Evolutionary conservation across 2,888 invertebrate species (phyloP).

Genomic region (Epistrophella euchroma): DNA sequence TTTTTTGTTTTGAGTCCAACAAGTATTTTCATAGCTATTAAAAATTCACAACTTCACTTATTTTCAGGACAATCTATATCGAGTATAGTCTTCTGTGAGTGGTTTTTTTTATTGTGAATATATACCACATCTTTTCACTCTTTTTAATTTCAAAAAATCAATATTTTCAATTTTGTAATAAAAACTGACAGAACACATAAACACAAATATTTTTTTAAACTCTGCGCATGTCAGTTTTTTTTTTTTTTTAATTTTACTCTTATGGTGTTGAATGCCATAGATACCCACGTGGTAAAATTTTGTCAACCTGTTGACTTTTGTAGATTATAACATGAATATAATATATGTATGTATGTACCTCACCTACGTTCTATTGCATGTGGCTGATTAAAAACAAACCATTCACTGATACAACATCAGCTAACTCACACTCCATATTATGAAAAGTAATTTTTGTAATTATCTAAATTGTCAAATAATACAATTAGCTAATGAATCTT

Average conservation of each 20-base stretch:
- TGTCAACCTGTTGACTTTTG: neutral
- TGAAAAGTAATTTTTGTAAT: conserved; percentile 43
- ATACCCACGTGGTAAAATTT: conserved; percentile 5
- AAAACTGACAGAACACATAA: too few relatives aligned
- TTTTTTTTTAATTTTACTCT: too few relatives aligned
- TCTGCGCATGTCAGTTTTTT: conserved; percentile 4
- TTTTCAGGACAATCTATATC: too few relatives aligned
- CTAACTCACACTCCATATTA: neutral
- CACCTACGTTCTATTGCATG: too few relatives aligned
- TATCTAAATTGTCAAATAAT: conserved; percentile 57
- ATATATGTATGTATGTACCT: neutral
- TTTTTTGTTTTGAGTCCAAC: too few relatives aligned
- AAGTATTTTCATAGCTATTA: too few relatives aligned
- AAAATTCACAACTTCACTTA: too few relatives aligned
- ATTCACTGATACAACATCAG: neutral
- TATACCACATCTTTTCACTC: too few relatives aligned
- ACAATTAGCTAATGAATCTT: conserved; percentile 62
- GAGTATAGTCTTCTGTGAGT: too few relatives aligned
- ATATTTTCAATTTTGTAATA: too few relatives aligned
- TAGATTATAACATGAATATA: neutral
- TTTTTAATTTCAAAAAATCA: too few relatives aligned
- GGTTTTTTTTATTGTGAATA: too few relatives aligned
- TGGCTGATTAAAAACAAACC: conserved; percentile 9
- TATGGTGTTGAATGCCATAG: neutral
- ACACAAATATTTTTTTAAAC: neutral